Evolutionary conservation across 2,888 invertebrate species (phyloP), one percentile per base, ranked within the genome.

Genomic region (Nephrotoma guestfalica): DNA sequence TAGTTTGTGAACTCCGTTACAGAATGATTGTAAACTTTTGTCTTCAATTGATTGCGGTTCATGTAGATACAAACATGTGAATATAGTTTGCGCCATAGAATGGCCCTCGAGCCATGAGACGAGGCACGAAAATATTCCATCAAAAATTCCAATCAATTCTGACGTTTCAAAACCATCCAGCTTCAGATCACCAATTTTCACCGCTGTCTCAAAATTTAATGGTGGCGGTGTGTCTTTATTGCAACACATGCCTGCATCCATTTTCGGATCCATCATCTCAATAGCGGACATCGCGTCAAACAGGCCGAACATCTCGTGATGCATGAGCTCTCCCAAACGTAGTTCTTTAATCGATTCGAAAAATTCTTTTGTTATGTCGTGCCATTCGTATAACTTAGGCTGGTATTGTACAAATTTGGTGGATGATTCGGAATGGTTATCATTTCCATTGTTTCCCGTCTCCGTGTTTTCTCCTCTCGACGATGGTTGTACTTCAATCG

Each of bases 191-290:
- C 95, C 96, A 90, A 96, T 97, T 90, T 95, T 94, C 43, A 97
- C 94, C 86, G 97, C 96, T 90, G 97, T 96, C 88, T 96, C 95
- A 90, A 98, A 97, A 87, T 96, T 96, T 83, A 97, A 93, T 6
- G 97, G 96, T 89, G 96, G 96, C 87, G 96, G 95, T 89, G 94
- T 95, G 13, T 96, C 96, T 88, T 97, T 94, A 90, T 98, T 98
- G 90, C 98, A 98, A 88, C 97, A 93, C 98, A 99, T 98, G 6
- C 99, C 99, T 0, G 98, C 98, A 93, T 99, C 99, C 99, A 99
- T 99, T 93, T 99, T 99, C 0, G 99, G 99, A 91, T 99, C 99
- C 99, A 99, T 99, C 97, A 99, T 98, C 92, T 99, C 99, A 89
- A 99, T 99, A 0, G 99, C 99, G 0, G 99, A 98, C 99, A 99